Conservation (phyloP, 2,888 invertebrate genomes). For the Andrena bucephala region DNA sequence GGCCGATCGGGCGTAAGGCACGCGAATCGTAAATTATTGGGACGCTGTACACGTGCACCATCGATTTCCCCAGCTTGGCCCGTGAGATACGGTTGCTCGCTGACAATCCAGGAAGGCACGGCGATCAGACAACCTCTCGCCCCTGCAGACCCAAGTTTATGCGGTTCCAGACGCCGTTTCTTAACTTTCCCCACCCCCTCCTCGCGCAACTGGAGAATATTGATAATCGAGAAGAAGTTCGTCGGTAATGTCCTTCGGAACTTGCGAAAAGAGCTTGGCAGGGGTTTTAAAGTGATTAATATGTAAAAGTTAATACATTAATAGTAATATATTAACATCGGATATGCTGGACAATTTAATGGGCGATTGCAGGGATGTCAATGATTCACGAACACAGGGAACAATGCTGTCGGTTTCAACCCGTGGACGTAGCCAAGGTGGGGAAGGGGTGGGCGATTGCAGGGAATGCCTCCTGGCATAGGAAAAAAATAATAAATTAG, state of each 20-base stretch:
- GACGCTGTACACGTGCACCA: neutral
- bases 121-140: neutral
- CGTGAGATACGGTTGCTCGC: conserved; percentile 5
- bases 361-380: no score
- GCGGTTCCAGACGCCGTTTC: conserved; percentile 1
- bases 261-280: neutral
- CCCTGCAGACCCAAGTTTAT: neutral
- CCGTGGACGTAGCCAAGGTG: no score
- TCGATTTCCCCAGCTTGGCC: conserved; percentile 21
- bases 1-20: conserved; percentile 4
- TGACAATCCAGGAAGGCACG: conserved; percentile 6
- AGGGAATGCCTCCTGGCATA: no score
- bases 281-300: no score
- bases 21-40: conserved; percentile 12
- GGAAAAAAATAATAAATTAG: no score
- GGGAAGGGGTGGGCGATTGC: no score
- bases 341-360: no score
- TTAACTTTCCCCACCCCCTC: neutral
- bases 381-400: no score
- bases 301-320: no score
- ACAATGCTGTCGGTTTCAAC: no score
- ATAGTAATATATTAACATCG: no score
- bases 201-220: neutral
- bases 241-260: neutral
- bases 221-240: neutral